These are phyloP conservation scores for Nothocercus julius DNA, from an alignment of 2,113 vertebrate genomes.

Conservation along the genomic window DNA sequence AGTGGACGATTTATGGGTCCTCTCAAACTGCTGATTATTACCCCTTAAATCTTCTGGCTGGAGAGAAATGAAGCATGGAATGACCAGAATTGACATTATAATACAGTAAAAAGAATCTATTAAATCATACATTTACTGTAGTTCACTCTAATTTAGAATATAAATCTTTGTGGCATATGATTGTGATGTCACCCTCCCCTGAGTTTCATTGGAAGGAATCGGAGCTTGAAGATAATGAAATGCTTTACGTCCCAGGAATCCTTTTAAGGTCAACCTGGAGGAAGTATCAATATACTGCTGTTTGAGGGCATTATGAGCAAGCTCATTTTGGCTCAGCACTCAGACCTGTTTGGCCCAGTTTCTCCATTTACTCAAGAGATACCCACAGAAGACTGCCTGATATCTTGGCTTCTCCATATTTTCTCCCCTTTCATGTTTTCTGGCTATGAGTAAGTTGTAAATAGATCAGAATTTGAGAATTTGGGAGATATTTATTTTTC, in stretches of 20 bases:
- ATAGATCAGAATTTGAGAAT: neutral
- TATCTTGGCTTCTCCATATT: neutral
- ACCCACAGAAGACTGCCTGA: neutral
- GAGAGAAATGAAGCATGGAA: conserved; percentile 29
- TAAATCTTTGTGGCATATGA: conserved; percentile 57
- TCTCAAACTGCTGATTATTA: conserved; percentile 28
- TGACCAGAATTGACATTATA: conserved; percentile 22
- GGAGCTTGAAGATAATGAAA: conserved; percentile 49
- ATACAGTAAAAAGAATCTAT: conserved; percentile 32
- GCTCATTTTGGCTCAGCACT: neutral
- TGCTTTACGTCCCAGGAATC: neutral
- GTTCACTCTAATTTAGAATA: conserved; percentile 50
- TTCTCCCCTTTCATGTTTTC: neutral
- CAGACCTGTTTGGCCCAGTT: neutral
- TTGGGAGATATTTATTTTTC: neutral
- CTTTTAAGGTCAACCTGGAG: neutral
- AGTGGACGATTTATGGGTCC: conserved; percentile 8
- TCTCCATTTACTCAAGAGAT: neutral
- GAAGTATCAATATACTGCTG: neutral
- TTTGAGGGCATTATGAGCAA: neutral
- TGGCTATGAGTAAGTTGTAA: neutral
- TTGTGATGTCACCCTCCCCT: conserved; percentile 5
- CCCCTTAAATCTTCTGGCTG: conserved; percentile 28
- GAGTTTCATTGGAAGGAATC: conserved; percentile 6
- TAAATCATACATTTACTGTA: conserved; percentile 36